Evolutionary conservation across 1,140 invertebrate genomes (phyloP).

Genomic region (Protaetia brevitarsis): DNA sequence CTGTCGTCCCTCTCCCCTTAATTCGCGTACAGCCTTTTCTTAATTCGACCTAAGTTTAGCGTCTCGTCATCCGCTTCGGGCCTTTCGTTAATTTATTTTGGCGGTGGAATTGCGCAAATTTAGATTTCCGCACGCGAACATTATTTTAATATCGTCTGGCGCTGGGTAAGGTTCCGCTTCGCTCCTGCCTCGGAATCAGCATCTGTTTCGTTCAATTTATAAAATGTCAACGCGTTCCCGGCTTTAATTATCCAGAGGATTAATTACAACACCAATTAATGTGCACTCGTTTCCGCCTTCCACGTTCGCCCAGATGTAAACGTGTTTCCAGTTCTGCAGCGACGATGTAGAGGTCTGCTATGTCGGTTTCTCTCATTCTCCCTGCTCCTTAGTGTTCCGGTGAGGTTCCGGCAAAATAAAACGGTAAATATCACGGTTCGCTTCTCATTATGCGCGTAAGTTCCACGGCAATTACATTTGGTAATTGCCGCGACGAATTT

Average conservation of each 20-base stretch:
- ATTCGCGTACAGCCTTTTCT: background rate
- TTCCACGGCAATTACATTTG: background rate
- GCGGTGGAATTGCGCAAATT: slow-evolving; percentile 1
- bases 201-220: slow-evolving; percentile 21
- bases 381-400: background rate
- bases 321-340: background rate
- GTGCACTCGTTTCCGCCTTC: slow-evolving; percentile 7
- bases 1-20: background rate
- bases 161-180: background rate
- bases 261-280: slow-evolving; percentile 21
- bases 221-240: slow-evolving; percentile 17
- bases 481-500: background rate
- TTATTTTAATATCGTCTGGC: slow-evolving; percentile 1
- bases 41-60: background rate
- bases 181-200: background rate
- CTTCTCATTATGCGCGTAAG: background rate
- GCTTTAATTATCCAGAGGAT: slow-evolving; percentile 17
- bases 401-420: background rate
- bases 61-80: background rate
- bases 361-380: background rate
- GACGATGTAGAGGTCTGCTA: background rate
- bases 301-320: background rate
- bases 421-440: background rate
- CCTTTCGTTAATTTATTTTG: background rate
- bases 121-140: background rate